Conservation (phyloP, 1,140 invertebrate species). For the Dysdera silvatica region DNA sequence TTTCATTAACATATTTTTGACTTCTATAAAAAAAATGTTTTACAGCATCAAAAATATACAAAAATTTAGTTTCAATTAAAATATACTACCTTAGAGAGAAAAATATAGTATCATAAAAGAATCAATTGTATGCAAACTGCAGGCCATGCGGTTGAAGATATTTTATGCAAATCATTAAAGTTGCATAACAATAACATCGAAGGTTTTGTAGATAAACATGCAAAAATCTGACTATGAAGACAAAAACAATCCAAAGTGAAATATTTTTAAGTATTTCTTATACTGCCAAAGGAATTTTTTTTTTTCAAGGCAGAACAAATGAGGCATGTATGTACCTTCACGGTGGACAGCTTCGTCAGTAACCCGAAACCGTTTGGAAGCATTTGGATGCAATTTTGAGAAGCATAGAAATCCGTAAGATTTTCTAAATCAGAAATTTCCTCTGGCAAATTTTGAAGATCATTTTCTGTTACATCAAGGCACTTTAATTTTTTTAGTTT, state of each 20-base stretch:
- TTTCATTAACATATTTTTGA: no score
- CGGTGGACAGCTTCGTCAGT: constrained; percentile 78
- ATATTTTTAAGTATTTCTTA: not conserved
- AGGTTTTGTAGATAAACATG: not conserved
- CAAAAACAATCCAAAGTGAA: not conserved
- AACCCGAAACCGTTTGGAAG: constrained; percentile 86
- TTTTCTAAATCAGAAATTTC: constrained; percentile 81
- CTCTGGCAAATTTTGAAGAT: constrained; percentile 84
- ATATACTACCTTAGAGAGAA: no score
- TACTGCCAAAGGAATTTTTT: not conserved
- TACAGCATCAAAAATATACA: no score
- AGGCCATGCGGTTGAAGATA: no score
- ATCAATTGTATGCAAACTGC: no score
- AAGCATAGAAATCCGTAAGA: constrained; percentile 88
- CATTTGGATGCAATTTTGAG: constrained; percentile 88
- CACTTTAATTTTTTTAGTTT: constrained; percentile 76
- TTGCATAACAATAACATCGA: no score
- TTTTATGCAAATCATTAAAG: no score
- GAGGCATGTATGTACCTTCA: constrained; percentile 43
- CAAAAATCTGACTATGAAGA: not conserved
- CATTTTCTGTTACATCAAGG: constrained; percentile 89
- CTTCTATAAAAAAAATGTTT: no score
- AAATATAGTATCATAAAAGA: no score
- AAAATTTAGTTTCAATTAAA: no score
- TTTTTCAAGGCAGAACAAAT: not conserved